Evolutionary conservation across 2,888 invertebrate genomes (phyloP), one percentile per base, ranked within the genome.

Genomic region (Euphydryas editha): DNA sequence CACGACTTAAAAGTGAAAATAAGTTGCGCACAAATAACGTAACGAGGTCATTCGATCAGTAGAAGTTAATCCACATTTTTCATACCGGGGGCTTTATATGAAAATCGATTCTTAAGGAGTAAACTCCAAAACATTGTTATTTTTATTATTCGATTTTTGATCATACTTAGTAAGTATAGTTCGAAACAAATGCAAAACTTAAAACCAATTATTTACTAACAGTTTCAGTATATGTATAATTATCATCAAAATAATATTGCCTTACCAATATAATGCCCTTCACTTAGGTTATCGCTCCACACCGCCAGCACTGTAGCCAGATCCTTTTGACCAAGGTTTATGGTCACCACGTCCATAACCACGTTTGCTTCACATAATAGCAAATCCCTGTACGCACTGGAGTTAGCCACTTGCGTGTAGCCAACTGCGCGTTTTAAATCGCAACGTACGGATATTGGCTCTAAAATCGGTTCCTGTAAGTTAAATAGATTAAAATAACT

Each of bases 251-350:
- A 30, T 30, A 30, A 30, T 30, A 30, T 30, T 39, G 39, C 30
- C 76, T 75, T 67, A 93, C 93, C 94, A 4, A 94, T 88, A 75
- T 94, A 92, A 74, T 93, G 88, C 2, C 93, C 94, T 75, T 95
- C 94, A 58, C 94, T 94, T 49, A 96, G 86, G 79, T 97, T 97
- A 68, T 96, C 96, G 2, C 93, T 93, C 93, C 95, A 95, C 4
- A 97, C 95, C 0, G 95, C 94, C 39, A 96, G 88, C 59, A 96
- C 87, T 0, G 95, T 95, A 13, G 95, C 95, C 10, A 97, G 84
- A 82, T 97, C 97, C 79, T 94, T 94, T 84, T 96, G 96, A 0
- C 96, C 96, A 15, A 97, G 83, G 76, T 96, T 95, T 2, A 97
- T 86, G 70, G 94, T 84, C 1, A 96, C 93, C 2, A 92, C 87